Evolutionary conservation across 2,113 vertebrate species (phyloP).

Genomic region (Phrynosoma platyrhinos): DNA sequence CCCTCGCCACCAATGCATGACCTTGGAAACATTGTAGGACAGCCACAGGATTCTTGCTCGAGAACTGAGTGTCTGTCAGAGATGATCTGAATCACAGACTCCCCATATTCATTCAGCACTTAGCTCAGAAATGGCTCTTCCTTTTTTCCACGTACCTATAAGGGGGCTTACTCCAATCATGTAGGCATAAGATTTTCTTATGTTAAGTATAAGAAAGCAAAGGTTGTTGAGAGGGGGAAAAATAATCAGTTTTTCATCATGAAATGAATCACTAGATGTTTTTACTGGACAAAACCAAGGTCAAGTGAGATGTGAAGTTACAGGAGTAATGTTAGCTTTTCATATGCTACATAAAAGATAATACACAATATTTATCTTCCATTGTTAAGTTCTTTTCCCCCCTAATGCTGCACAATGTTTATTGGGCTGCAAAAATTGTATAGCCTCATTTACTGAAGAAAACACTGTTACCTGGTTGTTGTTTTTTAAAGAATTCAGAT

Average conservation of each 20-base stretch:
- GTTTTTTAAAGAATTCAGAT: neutral
- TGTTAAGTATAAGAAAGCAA: no score
- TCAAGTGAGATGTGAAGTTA: neutral
- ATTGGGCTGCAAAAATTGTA: neutral
- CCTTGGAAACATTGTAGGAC: no score
- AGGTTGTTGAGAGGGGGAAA: neutral
- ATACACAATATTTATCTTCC: neutral
- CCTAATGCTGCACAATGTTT: neutral
- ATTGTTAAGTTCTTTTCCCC: neutral
- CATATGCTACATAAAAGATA: neutral
- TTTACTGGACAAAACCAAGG: neutral
- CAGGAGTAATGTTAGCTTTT: neutral
- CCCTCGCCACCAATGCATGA: no score
- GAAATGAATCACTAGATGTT: neutral
- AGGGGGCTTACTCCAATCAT: neutral
- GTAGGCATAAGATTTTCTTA: no score
- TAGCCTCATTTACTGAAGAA: neutral
- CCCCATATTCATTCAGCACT: neutral
- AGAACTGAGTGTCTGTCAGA: no score
- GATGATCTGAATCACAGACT: neutral
- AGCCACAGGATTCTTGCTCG: no score
- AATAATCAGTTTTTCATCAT: neutral
- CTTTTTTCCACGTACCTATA: neutral
- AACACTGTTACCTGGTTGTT: neutral
- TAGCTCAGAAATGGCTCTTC: neutral